Conservation (phyloP, 2,797 vertebrate genomes). For the Siniperca scherzeri region DNA sequence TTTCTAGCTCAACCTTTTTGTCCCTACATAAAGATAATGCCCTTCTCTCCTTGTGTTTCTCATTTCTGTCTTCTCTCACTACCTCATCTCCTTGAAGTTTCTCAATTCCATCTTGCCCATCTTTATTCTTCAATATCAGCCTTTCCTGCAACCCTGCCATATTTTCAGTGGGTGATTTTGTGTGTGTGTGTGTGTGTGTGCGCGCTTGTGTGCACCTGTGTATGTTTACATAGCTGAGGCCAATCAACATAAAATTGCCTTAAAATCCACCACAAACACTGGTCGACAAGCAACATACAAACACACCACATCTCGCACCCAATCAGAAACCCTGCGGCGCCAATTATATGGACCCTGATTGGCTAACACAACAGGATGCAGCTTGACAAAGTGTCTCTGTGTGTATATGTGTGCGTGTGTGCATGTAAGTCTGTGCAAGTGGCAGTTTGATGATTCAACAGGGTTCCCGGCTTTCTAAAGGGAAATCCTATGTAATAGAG, state of each 20-base stretch:
- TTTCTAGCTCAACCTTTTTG: neutral
- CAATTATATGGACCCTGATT: conserved; percentile 66
- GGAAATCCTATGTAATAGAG: conserved; percentile 50
- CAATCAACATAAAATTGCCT: conserved; percentile 46
- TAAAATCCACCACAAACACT: conserved; percentile 35
- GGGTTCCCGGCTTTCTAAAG: conserved; percentile 41
- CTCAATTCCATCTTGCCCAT: neutral
- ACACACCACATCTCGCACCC: conserved; percentile 29
- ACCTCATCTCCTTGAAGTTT: neutral
- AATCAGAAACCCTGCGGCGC: conserved; percentile 52
- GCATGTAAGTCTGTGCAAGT: conserved; percentile 1
- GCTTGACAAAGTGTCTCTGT: conserved; percentile 1
- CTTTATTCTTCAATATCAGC: conserved; percentile 1
- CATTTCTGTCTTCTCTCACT: neutral
- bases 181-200: neutral
- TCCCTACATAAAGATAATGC: neutral
- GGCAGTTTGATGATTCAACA: conserved; percentile 63
- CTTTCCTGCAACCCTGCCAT: conserved; percentile 8
- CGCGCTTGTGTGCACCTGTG: conserved; percentile 27
- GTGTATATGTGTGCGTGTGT: neutral
- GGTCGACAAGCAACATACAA: conserved; percentile 20
- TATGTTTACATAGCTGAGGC: conserved; percentile 40
- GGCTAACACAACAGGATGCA: conserved; percentile 42
- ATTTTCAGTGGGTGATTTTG: conserved; percentile 6
- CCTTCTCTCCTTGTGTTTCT: neutral